phyloP scores from a whole-genome alignment of 2,797 vertebrate species.

The Semaprochilodus insignis region DNA sequence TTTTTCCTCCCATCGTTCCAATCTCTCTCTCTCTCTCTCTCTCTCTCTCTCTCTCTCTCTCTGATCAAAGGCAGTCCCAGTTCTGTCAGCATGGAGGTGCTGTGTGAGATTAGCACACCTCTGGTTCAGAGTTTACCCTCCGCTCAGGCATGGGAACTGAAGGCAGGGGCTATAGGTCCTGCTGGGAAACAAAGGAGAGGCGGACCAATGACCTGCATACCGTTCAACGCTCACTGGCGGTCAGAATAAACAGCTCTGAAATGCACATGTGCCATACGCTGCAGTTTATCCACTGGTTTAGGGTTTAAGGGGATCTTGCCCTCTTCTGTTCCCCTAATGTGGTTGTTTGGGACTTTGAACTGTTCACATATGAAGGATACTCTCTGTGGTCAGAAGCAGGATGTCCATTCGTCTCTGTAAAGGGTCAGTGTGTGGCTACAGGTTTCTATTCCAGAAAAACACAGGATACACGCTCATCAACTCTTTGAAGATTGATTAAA shows the following conservation, averaged over 20 bases:
- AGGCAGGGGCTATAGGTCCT: slow-evolving; percentile 62
- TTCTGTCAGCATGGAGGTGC: slow-evolving; percentile 79
- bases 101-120: slow-evolving; percentile 95
- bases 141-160: slow-evolving; percentile 85
- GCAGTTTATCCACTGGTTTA: not conserved
- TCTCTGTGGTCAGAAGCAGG: too few species aligned
- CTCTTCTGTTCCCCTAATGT: too few species aligned
- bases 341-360: too few species aligned
- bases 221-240: not conserved
- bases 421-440: too few species aligned
- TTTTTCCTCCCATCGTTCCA: not conserved
- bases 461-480: too few species aligned
- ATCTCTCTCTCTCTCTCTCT: slow-evolving; percentile 16
- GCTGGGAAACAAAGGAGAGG: slow-evolving; percentile 33
- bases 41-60: slow-evolving; percentile 25
- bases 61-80: slow-evolving; percentile 74
- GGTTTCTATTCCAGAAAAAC: too few species aligned
- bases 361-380: too few species aligned
- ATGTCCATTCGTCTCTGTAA: too few species aligned
- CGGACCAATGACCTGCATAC: slow-evolving; percentile 20
- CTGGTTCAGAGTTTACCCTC: slow-evolving; percentile 89
- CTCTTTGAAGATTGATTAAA: too few species aligned
- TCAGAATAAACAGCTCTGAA: not conserved
- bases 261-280: not conserved
- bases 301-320: too few species aligned